Base-by-base conservation (phyloP, 2,888 invertebrate genomes). In the Drosophila monieri region DNA sequence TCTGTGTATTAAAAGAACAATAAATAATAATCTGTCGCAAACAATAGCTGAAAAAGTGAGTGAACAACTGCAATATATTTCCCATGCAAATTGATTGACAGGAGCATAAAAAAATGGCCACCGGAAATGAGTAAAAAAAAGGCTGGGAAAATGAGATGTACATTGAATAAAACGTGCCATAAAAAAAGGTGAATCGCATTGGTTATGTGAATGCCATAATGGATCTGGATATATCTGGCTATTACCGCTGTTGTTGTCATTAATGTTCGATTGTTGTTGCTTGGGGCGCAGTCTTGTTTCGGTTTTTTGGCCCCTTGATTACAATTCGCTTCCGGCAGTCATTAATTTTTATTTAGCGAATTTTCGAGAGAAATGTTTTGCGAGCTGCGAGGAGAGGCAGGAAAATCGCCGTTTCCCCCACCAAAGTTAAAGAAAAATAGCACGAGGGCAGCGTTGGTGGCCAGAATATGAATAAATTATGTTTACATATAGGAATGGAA, bases 281-380 rank as follows among this genome's bases (percentile, higher is more conserved):
- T 59, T 21, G 66, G 67, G 51, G 53, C 43, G 53, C 51, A 48
- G 52, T 58, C 68, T 41, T 39, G 54, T 32, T 21, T 39, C 48
- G 18, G 27, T 65, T 56, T 53, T 43, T 67, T 74, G 61, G 67
- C 48, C 66, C 74, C 83, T 88, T 88, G 88, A 84, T 84, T 84
- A 83, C 84, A 76, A 80, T 83, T 80, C 80, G 65, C 88, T 88
- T 85, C 84, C 84, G 88, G 84, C 73, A 69, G 78, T 85, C 88
- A 84, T 84, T 84, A 88, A 84, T 84, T 84, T 84, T 84, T 88
- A 84, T 84, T 88, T 88, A 88, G 88, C 86, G 73, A 73, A 83
- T 81, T 85, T 77, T 73, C 85, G 67, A n/a, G 68, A 66, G 48
- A 12, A 21, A 18, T 51, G 35, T 5, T 35, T 35, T 14, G 51